Evolutionary conservation across 1,140 invertebrate genomes (phyloP).

Genomic region (Anastatus disparis): DNA sequence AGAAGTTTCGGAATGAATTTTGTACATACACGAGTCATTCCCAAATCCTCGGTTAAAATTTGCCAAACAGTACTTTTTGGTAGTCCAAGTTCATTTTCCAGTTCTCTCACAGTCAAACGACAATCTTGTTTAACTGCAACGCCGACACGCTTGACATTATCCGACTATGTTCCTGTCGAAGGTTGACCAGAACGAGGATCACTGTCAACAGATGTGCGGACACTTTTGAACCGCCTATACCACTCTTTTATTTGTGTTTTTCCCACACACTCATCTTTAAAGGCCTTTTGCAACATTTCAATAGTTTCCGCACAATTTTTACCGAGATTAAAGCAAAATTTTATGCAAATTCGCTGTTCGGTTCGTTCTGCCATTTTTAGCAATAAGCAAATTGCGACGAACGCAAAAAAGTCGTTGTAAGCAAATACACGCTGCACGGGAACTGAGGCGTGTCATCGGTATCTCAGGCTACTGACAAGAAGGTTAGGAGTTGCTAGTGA

Average conservation of each 20-base stretch:
- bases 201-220: not conserved
- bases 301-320: too few species aligned
- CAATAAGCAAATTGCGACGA: too few species aligned
- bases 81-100: not conserved
- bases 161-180: not conserved
- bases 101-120: not conserved
- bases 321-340: too few species aligned
- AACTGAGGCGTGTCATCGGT: too few species aligned
- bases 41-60: not conserved
- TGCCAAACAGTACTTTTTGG: not conserved
- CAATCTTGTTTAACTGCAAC: not conserved
- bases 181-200: not conserved
- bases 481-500: too few species aligned
- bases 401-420: too few species aligned
- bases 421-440: too few species aligned
- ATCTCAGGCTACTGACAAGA: too few species aligned
- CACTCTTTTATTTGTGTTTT: not conserved
- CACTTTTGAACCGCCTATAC: not conserved
- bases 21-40: not conserved
- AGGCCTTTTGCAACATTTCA: too few species aligned
- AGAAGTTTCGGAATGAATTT: not conserved
- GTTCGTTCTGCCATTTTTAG: too few species aligned
- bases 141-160: constrained; percentile 4
- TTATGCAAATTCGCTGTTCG: too few species aligned
- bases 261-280: too few species aligned